phyloP scores from a whole-genome alignment of 1,140 invertebrate species.

The Cotesia typhae region DNA sequence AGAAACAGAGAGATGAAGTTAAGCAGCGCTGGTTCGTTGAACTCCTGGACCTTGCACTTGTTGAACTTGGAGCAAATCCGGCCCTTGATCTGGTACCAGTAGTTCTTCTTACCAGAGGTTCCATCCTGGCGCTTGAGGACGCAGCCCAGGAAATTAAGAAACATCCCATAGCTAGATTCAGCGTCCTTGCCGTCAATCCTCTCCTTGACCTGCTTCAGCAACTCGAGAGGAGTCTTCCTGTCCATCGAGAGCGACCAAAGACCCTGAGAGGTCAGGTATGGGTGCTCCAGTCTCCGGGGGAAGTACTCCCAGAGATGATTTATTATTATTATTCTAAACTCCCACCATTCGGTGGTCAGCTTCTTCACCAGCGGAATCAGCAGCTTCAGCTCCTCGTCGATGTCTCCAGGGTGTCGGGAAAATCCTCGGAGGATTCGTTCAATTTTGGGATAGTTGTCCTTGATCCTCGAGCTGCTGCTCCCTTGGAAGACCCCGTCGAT shows the following conservation, averaged over 20 bases:
- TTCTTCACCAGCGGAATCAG: constrained; percentile 58
- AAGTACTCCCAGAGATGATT: constrained; percentile 64
- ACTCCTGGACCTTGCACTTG: constrained; percentile 59
- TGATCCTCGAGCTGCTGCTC: constrained; percentile 48
- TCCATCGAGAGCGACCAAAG: constrained; percentile 59
- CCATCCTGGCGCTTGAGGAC: constrained; percentile 55
- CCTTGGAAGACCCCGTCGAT: constrained; percentile 51
- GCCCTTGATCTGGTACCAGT: constrained; percentile 66
- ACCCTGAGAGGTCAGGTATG: constrained; percentile 58
- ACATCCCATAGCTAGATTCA: constrained; percentile 63
- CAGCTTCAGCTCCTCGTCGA: constrained; percentile 58
- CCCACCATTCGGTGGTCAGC: constrained; percentile 60
- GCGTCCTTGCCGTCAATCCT: constrained; percentile 51
- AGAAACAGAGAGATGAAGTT: constrained; percentile 65
- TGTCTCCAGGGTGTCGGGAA: constrained; percentile 55
- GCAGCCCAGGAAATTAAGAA: constrained; percentile 60
- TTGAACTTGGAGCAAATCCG: constrained; percentile 65
- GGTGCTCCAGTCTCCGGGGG: constrained; percentile 61
- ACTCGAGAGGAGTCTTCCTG: constrained; percentile 57
- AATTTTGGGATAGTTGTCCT: constrained; percentile 52
- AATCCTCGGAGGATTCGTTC: constrained; percentile 59
- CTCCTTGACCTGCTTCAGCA: constrained; percentile 60
- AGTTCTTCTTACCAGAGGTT: constrained; percentile 47
- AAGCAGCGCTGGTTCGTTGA: constrained; percentile 59
- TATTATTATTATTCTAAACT: constrained; percentile 57